phyloP scores from a whole-genome alignment of 2,797 vertebrate genomes.

The Pristis pectinata region DNA sequence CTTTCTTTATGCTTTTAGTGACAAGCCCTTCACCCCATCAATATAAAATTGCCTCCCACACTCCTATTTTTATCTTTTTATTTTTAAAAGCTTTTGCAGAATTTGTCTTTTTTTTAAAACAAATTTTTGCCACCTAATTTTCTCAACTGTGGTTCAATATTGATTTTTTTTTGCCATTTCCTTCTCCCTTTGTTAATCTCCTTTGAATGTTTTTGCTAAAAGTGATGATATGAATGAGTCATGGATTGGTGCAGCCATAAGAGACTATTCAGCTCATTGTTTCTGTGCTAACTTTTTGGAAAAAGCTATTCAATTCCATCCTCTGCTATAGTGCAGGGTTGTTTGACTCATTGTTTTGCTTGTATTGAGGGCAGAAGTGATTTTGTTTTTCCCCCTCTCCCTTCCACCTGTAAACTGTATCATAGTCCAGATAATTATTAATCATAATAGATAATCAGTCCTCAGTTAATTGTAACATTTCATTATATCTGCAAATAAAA shows the following conservation, averaged over 20 bases:
- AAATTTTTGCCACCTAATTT: not conserved
- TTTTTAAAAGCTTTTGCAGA: not conserved
- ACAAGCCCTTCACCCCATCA: not conserved
- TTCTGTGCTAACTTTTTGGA: not conserved
- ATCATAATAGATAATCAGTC: not conserved
- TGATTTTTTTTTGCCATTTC: not conserved
- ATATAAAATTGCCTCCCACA: not conserved
- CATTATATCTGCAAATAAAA: not conserved
- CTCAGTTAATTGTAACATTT: not conserved
- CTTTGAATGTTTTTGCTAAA: not conserved
- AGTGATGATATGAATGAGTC: not conserved
- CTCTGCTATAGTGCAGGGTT: not conserved
- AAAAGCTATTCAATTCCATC: not conserved
- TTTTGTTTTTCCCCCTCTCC: not conserved
- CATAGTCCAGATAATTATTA: not conserved
- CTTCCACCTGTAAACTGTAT: too few relatives aligned
- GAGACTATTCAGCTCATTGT: not conserved
- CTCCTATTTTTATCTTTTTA: not conserved
- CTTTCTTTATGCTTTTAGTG: not conserved
- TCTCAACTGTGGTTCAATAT: not conserved
- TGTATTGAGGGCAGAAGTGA: not conserved
- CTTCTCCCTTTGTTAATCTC: not conserved
- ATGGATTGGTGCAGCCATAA: not conserved
- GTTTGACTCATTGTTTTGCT: not conserved
- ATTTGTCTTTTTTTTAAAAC: not conserved